These are phyloP conservation scores for Linyphia triangularis DNA, from an alignment of 2,888 invertebrate genomes.

Conservation along the genomic window DNA sequence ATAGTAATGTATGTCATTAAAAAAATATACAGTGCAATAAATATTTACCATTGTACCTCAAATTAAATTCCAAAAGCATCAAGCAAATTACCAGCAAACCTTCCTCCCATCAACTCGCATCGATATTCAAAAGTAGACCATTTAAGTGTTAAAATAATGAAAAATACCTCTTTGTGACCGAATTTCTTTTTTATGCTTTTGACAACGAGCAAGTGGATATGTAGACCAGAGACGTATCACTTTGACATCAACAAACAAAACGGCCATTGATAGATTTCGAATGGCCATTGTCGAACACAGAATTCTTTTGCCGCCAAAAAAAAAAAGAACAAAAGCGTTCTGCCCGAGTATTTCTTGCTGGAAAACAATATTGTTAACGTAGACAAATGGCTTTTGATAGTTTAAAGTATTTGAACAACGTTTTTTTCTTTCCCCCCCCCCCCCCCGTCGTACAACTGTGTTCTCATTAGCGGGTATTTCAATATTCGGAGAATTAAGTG, in stretches of 20 bases:
- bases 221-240: slow-evolving; percentile 36
- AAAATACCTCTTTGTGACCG: neutral
- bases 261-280: slow-evolving; percentile 8
- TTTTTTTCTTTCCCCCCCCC: neutral
- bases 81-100: no score
- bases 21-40: no score
- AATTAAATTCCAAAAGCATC: no score
- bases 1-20: no score
- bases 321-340: slow-evolving; percentile 10
- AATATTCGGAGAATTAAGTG: neutral
- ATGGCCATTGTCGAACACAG: neutral
- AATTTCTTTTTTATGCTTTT: slow-evolving; percentile 6
- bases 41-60: no score
- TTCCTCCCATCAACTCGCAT: neutral
- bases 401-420: slow-evolving; percentile 12
- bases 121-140: neutral
- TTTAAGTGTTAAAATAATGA: neutral
- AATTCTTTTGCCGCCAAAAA: slow-evolving; percentile 15
- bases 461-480: slow-evolving; percentile 18
- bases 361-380: slow-evolving; percentile 12
- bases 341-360: neutral
- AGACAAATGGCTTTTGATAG: slow-evolving; percentile 6
- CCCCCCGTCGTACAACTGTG: neutral
- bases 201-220: slow-evolving; percentile 34
- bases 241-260: neutral